Evolutionary conservation across 92 coral and sea anemone genomes (phyloP).

Genomic region (Desmophyllum pertusum): DNA sequence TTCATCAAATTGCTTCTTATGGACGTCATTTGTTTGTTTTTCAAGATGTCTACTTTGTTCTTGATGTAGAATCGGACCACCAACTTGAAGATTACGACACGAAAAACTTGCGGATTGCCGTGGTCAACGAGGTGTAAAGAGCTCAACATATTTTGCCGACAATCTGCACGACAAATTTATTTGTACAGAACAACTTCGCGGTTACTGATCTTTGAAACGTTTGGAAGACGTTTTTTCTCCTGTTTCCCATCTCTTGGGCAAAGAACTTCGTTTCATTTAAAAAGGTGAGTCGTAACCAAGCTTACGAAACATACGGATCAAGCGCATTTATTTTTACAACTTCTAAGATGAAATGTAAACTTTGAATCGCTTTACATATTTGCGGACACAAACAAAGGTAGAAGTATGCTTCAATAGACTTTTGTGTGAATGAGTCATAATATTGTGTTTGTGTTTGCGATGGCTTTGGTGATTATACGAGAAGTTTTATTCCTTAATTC

Average conservation of each 20-base stretch:
- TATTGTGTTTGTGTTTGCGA: conserved; percentile 22
- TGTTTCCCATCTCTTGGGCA: not conserved
- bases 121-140: not conserved
- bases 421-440: conserved; percentile 15
- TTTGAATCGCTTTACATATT: conserved; percentile 10
- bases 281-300: conserved; percentile 18
- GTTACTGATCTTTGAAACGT: not conserved
- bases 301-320: conserved; percentile 18
- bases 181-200: conserved; percentile 13
- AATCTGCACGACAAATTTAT: not conserved
- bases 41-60: not conserved
- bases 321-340: not conserved
- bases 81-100: not conserved
- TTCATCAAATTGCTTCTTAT: not conserved
- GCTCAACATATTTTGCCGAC: no score
- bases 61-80: not conserved
- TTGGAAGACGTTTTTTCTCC: not conserved
- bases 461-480: not conserved
- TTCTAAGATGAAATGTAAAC: conserved; percentile 6
- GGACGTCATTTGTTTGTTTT: not conserved
- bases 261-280: not conserved
- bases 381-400: conserved; percentile 30
- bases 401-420: conserved; percentile 5
- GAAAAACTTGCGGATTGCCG: not conserved
- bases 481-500: not conserved